Evolutionary conservation across 2,797 vertebrate genomes (phyloP).

Genomic region (Microctenopoma lineatum): DNA sequence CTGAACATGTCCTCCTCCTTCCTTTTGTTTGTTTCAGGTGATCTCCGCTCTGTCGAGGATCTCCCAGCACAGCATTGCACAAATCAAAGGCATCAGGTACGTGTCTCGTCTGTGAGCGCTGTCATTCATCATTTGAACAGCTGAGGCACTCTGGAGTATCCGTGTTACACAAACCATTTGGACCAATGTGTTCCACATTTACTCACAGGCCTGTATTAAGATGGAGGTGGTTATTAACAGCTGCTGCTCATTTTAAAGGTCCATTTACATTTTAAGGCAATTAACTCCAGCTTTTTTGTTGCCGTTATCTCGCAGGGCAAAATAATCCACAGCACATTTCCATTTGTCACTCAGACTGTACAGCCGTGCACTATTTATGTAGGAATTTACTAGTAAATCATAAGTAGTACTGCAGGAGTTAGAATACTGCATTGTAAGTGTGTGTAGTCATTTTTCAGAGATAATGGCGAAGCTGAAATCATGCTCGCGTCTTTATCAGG

Average conservation of each 20-base stretch:
- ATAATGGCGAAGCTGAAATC: conserved; percentile 26
- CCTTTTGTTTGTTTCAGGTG: conserved; percentile 82
- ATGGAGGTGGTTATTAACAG: conserved; percentile 50
- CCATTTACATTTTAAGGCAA: conserved; percentile 62
- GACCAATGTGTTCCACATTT: conserved; percentile 20
- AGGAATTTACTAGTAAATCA: conserved; percentile 1
- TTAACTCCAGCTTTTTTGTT: conserved; percentile 58
- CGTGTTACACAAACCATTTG: conserved; percentile 14
- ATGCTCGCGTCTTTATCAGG: conserved; percentile 35
- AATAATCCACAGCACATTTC: conserved; percentile 33
- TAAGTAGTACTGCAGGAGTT: background rate
- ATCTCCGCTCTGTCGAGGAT: conserved; percentile 96
- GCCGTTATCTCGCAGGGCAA: conserved; percentile 28
- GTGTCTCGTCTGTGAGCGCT: conserved; percentile 34
- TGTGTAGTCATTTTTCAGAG: conserved; percentile 27
- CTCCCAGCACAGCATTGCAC: conserved; percentile 93
- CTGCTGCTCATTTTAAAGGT: conserved; percentile 54
- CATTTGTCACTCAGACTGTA: conserved; percentile 47
- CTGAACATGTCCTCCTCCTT: background rate
- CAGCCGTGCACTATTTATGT: background rate
- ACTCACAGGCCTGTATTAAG: conserved; percentile 22
- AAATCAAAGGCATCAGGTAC: conserved; percentile 98
- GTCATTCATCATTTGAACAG: conserved; percentile 20
- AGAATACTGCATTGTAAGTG: conserved; percentile 10
- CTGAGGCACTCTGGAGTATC: conserved; percentile 14